phyloP scores from a whole-genome alignment of 2,113 vertebrate genomes.

The Dasyornis broadbenti region DNA sequence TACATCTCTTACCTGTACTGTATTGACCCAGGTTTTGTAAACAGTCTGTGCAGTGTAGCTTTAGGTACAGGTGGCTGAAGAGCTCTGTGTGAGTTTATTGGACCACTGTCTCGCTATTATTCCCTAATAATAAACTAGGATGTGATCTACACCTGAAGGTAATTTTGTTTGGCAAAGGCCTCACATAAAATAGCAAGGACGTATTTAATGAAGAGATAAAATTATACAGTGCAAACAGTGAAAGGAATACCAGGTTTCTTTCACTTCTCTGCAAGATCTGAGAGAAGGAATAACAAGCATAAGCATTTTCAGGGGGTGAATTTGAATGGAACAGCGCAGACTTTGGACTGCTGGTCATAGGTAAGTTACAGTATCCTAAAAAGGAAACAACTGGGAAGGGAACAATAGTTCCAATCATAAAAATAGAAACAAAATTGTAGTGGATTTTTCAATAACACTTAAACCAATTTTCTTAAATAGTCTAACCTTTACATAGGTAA shows the following conservation, averaged over 20 bases:
- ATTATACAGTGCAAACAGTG: background rate
- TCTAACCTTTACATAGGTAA: background rate
- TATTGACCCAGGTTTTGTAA: background rate
- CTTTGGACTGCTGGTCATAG: fast-evolving
- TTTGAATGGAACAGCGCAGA: background rate
- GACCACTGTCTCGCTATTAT: background rate
- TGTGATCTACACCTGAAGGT: background rate
- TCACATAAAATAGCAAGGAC: background rate
- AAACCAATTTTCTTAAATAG: background rate
- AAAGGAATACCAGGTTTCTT: background rate
- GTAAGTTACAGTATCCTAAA: background rate
- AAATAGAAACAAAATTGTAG: background rate
- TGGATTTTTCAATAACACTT: background rate
- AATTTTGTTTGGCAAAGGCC: background rate
- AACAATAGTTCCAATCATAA: background rate
- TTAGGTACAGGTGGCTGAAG: background rate
- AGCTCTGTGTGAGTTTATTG: background rate
- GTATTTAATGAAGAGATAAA: background rate
- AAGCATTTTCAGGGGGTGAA: background rate
- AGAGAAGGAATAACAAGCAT: background rate
- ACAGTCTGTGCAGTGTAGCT: fast-evolving
- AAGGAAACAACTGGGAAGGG: background rate
- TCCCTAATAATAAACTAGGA: background rate
- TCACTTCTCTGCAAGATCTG: background rate
- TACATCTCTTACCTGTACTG: background rate